Evolutionary conservation across 2,797 vertebrate species (phyloP).

Genomic region (Orestias chungarensis): DNA sequence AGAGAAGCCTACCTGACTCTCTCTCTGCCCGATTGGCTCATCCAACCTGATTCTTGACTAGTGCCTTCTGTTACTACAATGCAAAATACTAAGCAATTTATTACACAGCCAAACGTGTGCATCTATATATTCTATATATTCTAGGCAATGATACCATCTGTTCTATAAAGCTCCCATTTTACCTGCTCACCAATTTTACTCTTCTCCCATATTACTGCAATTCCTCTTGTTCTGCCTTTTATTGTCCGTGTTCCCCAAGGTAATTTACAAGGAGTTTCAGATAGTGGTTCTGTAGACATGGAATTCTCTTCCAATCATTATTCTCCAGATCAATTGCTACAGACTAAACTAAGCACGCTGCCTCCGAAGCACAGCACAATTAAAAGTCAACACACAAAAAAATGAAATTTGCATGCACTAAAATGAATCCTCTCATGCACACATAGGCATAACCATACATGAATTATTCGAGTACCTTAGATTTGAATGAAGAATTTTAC

Average conservation of each 20-base stretch:
- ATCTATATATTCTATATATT: background rate
- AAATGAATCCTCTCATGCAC: conserved; percentile 5
- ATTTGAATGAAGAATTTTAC: conserved; percentile 10
- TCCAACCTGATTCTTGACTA: too few species aligned
- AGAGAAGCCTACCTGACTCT: background rate
- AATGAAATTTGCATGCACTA: conserved; percentile 20
- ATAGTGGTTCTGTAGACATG: conserved; percentile 58
- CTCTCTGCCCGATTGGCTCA: too few species aligned
- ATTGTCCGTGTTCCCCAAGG: conserved; percentile 57
- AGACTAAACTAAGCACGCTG: conserved; percentile 68
- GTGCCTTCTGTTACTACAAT: background rate
- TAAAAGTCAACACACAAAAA: conserved; percentile 58
- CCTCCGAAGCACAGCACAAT: conserved; percentile 72
- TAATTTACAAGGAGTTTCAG: conserved; percentile 69
- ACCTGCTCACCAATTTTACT: background rate
- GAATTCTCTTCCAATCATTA: conserved; percentile 60
- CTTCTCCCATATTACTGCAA: conserved; percentile 26
- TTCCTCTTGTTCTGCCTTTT: conserved; percentile 27
- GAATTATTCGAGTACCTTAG: background rate
- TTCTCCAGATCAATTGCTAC: conserved; percentile 70
- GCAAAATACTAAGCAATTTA: background rate
- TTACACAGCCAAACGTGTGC: background rate
- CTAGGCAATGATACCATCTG: conserved; percentile 9
- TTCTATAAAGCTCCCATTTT: background rate
- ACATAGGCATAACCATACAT: conserved; percentile 4